These are phyloP conservation scores for Vireo griseus DNA, from an alignment of 2,797 vertebrate genomes.

Conservation along the genomic window DNA sequence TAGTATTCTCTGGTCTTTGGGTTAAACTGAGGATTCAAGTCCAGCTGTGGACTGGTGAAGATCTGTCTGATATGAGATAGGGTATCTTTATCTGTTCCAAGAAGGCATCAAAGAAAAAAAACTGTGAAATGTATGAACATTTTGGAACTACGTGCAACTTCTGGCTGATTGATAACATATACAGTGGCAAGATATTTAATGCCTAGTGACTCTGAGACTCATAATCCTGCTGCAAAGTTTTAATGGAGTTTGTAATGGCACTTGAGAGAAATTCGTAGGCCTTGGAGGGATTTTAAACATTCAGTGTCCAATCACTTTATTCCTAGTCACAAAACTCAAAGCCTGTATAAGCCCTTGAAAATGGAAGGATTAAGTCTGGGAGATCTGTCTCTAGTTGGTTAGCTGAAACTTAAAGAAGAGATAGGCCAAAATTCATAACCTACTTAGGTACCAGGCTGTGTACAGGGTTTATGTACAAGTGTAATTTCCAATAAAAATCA, in stretches of 20 bases:
- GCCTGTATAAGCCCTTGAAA: slow-evolving; percentile 30
- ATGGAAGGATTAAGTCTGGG: slow-evolving; percentile 9
- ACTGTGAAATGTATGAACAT: slow-evolving; percentile 9
- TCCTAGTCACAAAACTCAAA: background rate
- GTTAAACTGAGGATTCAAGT: slow-evolving; percentile 85
- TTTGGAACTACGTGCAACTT: slow-evolving; percentile 8
- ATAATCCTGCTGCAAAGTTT: background rate
- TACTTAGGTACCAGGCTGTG: slow-evolving; percentile 50
- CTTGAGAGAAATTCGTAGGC: background rate
- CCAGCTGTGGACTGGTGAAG: slow-evolving; percentile 84
- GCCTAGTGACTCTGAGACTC: background rate
- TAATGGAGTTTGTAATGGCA: background rate
- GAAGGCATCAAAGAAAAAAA: slow-evolving; percentile 52
- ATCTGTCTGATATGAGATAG: slow-evolving; percentile 85
- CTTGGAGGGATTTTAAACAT: background rate
- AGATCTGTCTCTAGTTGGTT: slow-evolving; percentile 2
- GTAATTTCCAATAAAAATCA: slow-evolving; percentile 21
- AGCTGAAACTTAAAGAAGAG: slow-evolving; percentile 14
- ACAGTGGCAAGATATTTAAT: background rate
- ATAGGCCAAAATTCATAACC: slow-evolving; percentile 28
- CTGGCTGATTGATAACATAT: background rate
- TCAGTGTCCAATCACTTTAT: background rate
- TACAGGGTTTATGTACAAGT: slow-evolving; percentile 12
- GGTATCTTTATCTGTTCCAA: slow-evolving; percentile 78
- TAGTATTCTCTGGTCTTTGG: slow-evolving; percentile 86